Evolutionary conservation across 2,888 invertebrate genomes (phyloP), one percentile per base, ranked within the genome.

Genomic region (Tipula vernalis): DNA sequence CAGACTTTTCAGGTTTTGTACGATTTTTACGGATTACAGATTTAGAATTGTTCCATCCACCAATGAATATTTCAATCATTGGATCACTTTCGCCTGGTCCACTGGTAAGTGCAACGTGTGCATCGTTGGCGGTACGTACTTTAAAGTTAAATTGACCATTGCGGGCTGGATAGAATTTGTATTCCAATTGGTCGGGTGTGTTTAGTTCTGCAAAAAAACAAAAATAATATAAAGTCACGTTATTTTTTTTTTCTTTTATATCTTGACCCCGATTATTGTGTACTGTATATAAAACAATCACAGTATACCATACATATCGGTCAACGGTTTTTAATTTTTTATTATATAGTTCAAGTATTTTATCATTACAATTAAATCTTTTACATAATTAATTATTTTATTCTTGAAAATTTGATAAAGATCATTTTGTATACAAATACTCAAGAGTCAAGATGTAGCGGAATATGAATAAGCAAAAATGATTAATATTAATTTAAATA

Each of bases 21-120:
- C 94, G 94, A 92, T 97, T 96, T 90, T 94, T 95, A 87, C 97
- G 95, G 90, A 97, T 96, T 0, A 96, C 95, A 44, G 96, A 96
- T 92, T 96, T 97, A 88, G 94, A 92, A 91, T 98, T 97, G 36
- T 94, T 94, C 98, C 97, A 98, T 42, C 97, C 97, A 41, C 98
- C 98, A 89, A 98, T 93, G 92, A 97, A 96, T 86, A 98, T 90
- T 93, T 98, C 98, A 90, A 95, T 95, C 93, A 97, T 96, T 36
- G 96, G 97, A 86, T 95, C 94, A 8, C 93, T 92, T 88, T 95
- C 96, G 85, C 93, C 92, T 2, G 96, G 95, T 0, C 94, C 94
- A 87, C 94, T 92, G 12, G 96, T 95, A 12, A 98, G 94, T 0
- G 96, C 96, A 89, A 98, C 90, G 90, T 98, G 98, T 10, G 97